Conservation (phyloP, 2,797 vertebrate genomes). For the Brachyalestes nurse region DNA sequence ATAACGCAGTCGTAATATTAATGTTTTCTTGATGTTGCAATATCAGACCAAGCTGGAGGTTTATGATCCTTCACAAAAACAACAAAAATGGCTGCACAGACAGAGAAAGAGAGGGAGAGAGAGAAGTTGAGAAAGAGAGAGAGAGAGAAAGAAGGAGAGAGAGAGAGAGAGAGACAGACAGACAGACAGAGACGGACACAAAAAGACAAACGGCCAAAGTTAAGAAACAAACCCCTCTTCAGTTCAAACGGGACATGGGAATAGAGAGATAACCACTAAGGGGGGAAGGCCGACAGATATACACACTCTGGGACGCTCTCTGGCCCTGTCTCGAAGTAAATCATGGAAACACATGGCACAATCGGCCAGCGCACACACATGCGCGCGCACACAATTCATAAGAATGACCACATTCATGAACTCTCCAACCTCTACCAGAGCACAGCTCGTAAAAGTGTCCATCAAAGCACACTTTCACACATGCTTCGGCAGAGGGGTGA, state of each 20-base stretch:
- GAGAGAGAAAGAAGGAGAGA: too few species aligned
- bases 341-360: slow-evolving; percentile 34
- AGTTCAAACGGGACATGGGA: slow-evolving; percentile 24
- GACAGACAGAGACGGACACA: not conserved
- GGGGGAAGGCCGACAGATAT: slow-evolving; percentile 38
- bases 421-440: slow-evolving; percentile 1
- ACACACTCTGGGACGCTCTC: slow-evolving; percentile 18
- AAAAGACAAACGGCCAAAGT: not conserved
- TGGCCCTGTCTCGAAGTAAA: slow-evolving; percentile 25
- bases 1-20: not conserved
- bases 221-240: slow-evolving; percentile 35
- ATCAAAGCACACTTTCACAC: slow-evolving; percentile 31
- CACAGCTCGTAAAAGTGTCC: slow-evolving; percentile 35
- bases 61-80: not conserved
- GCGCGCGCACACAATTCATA: slow-evolving; percentile 37
- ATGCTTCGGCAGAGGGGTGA: slow-evolving; percentile 4
- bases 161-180: too few species aligned
- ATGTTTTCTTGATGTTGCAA: not conserved
- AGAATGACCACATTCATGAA: slow-evolving; percentile 29
- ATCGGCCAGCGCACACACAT: slow-evolving; percentile 42
- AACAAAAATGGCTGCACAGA: not conserved
- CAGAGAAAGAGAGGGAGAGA: not conserved
- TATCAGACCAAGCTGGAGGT: not conserved
- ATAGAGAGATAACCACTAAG: slow-evolving; percentile 26
- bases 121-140: too few species aligned